These are phyloP conservation scores for Onychomys arenicola DNA, from an alignment of 2,797 vertebrate genomes.

Conservation along the genomic window DNA sequence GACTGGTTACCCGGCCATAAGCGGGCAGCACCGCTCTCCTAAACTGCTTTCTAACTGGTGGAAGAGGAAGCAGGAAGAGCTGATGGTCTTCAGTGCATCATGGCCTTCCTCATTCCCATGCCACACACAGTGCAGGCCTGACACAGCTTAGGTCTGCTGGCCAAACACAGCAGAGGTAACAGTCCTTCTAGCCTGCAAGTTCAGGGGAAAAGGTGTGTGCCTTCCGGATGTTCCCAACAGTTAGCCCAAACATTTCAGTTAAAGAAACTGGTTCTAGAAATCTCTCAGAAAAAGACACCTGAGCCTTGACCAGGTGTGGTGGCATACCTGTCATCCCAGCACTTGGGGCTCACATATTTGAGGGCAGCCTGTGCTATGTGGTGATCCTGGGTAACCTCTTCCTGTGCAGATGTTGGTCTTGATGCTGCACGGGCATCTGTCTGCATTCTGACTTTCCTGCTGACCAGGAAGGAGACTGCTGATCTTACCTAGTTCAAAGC, in stretches of 20 bases:
- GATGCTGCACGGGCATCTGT: neutral
- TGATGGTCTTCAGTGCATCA: neutral
- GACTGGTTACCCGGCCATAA: neutral
- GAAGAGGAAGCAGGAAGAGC: neutral
- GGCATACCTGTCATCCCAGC: neutral
- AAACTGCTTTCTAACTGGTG: neutral
- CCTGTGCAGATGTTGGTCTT: neutral
- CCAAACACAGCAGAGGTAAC: neutral
- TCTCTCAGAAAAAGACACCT: neutral
- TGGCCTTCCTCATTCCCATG: neutral
- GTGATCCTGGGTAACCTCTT: neutral
- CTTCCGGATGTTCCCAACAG: neutral
- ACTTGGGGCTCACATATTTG: neutral
- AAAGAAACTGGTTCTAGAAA: constrained; percentile 46
- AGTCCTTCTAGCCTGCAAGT: neutral
- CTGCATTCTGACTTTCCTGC: neutral
- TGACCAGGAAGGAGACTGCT: neutral
- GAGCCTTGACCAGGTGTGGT: neutral
- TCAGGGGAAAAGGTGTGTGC: neutral
- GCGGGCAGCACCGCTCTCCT: neutral
- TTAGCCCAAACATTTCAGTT: neutral
- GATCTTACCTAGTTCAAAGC: neutral
- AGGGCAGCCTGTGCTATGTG: neutral
- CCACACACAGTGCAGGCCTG: neutral
- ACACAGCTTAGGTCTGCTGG: neutral